phyloP scores from a whole-genome alignment of 2,797 vertebrate species.

The Moxostoma hubbsi region DNA sequence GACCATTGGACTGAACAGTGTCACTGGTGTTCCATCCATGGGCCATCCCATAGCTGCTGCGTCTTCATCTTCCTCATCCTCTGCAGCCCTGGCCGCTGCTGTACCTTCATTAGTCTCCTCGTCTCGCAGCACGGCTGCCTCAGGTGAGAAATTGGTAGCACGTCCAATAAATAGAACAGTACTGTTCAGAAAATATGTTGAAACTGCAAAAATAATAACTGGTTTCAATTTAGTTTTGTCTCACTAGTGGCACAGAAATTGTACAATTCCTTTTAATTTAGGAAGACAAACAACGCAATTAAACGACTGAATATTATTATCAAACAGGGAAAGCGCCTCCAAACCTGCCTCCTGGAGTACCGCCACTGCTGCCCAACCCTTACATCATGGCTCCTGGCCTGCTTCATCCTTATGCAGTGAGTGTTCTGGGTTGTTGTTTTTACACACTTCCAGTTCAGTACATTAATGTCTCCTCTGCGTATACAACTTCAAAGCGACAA shows the following conservation, averaged over 20 bases:
- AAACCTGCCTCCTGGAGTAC: conserved; percentile 96
- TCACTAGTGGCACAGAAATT: too few species aligned
- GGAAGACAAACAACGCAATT: too few species aligned
- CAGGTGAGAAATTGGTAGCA: conserved; percentile 76
- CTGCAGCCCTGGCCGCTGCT: conserved; percentile 78
- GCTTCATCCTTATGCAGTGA: conserved; percentile 95
- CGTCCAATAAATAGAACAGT: too few species aligned
- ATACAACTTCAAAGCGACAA: too few species aligned
- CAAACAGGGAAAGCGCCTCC: conserved; percentile 95
- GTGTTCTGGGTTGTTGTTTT: conserved; percentile 51
- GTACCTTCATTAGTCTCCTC: conserved; percentile 84
- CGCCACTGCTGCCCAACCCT: conserved; percentile 95
- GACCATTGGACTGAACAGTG: conserved; percentile 84
- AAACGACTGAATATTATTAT: too few species aligned
- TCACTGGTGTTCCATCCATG: conserved; percentile 82
- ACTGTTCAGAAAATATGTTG: too few species aligned
- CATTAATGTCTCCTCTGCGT: too few species aligned
- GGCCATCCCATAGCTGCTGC: conserved; percentile 76
- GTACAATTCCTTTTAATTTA: too few species aligned
- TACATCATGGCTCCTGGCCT: conserved; percentile 98
- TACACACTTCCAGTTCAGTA: background rate
- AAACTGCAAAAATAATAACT: too few species aligned
- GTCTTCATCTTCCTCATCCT: conserved; percentile 60
- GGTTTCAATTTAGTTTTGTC: too few species aligned
- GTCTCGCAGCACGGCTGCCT: conserved; percentile 87